These are phyloP conservation scores for Amphiprion percula DNA, from an alignment of 2,113 vertebrate genomes.

Conservation along the genomic window DNA sequence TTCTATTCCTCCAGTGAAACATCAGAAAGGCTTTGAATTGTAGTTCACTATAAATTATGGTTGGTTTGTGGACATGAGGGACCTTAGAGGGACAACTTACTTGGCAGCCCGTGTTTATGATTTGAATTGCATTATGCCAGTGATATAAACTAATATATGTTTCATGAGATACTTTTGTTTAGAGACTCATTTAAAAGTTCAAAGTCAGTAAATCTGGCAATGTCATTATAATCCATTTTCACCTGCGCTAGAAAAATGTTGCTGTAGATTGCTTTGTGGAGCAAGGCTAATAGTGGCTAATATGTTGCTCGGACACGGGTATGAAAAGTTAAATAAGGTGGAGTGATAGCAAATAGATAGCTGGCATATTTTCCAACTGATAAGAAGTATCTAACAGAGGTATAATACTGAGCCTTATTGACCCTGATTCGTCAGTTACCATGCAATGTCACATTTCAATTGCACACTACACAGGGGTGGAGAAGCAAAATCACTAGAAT, in stretches of 20 bases:
- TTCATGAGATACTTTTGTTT: background rate
- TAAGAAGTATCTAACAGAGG: background rate
- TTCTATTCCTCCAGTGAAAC: constrained; percentile 20
- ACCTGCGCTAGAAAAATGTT: background rate
- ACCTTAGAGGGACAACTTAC: background rate
- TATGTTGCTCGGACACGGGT: background rate
- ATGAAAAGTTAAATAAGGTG: background rate
- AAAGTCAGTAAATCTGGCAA: background rate
- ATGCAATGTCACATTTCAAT: background rate
- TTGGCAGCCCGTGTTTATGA: constrained; percentile 1
- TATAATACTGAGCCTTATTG: background rate
- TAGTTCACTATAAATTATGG: constrained; percentile 31
- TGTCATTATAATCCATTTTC: background rate
- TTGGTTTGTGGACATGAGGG: constrained; percentile 12
- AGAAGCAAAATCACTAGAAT: background rate
- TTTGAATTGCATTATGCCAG: background rate
- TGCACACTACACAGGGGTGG: background rate
- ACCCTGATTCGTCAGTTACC: background rate
- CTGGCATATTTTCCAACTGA: background rate
- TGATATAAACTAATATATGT: constrained; percentile 10
- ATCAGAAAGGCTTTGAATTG: constrained; percentile 30
- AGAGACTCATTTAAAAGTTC: background rate
- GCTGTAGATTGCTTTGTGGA: background rate
- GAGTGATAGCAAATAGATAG: background rate
- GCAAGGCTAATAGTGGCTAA: background rate